Percentiles rank a stretch among this genome's conserved stretches.
These are phyloP conservation scores for Ptychochromis oligacanthus DNA, from an alignment of 2,113 vertebrate genomes.

Conservation along the genomic window DNA sequence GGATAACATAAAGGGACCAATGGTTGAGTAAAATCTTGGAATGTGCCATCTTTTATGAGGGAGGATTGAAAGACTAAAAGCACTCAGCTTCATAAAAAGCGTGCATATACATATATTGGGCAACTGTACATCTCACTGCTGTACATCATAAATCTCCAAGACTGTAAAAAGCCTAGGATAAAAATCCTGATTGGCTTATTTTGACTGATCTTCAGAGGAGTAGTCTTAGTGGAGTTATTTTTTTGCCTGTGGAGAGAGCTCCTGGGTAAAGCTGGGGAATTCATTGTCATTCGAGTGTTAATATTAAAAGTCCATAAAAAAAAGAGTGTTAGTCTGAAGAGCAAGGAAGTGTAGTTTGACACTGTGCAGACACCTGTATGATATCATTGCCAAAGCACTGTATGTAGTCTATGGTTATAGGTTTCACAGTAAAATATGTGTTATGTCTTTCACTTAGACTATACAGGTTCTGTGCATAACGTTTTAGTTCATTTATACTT, in stretches of 20 bases:
- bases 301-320: slow-evolving; percentile 63
- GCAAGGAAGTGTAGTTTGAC: slow-evolving; percentile 47
- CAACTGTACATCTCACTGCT: slow-evolving; percentile 61
- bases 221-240: slow-evolving; percentile 37
- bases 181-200: slow-evolving; percentile 68
- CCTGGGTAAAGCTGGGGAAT: slow-evolving; percentile 53
- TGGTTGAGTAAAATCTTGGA: slow-evolving; percentile 64
- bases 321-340: slow-evolving; percentile 48
- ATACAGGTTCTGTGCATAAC: slow-evolving; percentile 15
- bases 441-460: slow-evolving; percentile 55
- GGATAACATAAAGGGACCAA: slow-evolving; percentile 59
- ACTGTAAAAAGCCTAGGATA: slow-evolving; percentile 56
- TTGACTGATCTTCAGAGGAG: slow-evolving; percentile 62
- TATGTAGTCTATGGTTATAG: slow-evolving; percentile 11
- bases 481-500: slow-evolving; percentile 26
- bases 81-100: slow-evolving; percentile 66
- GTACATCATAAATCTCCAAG: slow-evolving; percentile 63
- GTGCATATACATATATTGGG: slow-evolving; percentile 66
- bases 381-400: slow-evolving; percentile 35
- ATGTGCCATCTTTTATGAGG: slow-evolving; percentile 68
- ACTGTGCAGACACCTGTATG: slow-evolving; percentile 53
- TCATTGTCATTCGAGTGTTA: slow-evolving; percentile 52
- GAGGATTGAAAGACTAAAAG: slow-evolving; percentile 61
- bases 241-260: slow-evolving; percentile 55
- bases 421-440: slow-evolving; percentile 24